Percentiles rank a stretch among this genome's conserved stretches.
Evolutionary conservation across 37 sponge, comb jelly and placozoan species (phyloP).

Genomic region (Eunapius fragilis): DNA sequence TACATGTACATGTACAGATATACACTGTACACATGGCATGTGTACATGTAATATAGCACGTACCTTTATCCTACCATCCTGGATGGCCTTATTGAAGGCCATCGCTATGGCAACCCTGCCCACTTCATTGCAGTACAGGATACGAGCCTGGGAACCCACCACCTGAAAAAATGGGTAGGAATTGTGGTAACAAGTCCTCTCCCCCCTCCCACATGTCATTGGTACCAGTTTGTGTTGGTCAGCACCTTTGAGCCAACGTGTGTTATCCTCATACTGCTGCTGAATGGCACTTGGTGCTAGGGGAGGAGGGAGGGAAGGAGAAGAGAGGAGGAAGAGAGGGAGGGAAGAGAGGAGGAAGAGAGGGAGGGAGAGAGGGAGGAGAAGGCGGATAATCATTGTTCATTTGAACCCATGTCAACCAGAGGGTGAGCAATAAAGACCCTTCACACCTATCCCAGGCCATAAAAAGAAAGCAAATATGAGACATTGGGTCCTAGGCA

Average conservation of each 20-base stretch:
- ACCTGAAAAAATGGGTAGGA: slow-evolving; percentile 49
- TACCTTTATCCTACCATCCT: slow-evolving; percentile 82
- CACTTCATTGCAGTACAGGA: slow-evolving; percentile 89
- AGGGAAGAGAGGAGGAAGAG: neutral
- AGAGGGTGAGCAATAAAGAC: no score
- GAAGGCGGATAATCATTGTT: no score
- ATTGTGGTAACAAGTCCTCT: neutral
- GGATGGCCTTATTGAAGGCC: slow-evolving; percentile 93
- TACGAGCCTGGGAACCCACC: slow-evolving; percentile 97
- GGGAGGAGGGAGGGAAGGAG: neutral
- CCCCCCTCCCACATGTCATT: neutral
- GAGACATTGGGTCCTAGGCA: no score
- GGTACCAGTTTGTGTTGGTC: slow-evolving; percentile 84
- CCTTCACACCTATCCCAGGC: no score
- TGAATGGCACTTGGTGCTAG: slow-evolving; percentile 65
- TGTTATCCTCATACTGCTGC: slow-evolving; percentile 88
- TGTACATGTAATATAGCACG: neutral
- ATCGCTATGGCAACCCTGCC: slow-evolving; percentile 85
- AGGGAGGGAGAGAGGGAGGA: neutral
- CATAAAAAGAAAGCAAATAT: no score
- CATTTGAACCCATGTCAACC: no score
- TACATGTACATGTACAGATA: slow-evolving; percentile 11
- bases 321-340: neutral
- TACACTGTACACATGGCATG: slow-evolving; percentile 24
- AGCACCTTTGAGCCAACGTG: slow-evolving; percentile 91